Percentiles rank a stretch among this genome's conserved stretches.
Conservation (phyloP, 1,140 invertebrate genomes). For the Drosophila kepulauana region DNA sequence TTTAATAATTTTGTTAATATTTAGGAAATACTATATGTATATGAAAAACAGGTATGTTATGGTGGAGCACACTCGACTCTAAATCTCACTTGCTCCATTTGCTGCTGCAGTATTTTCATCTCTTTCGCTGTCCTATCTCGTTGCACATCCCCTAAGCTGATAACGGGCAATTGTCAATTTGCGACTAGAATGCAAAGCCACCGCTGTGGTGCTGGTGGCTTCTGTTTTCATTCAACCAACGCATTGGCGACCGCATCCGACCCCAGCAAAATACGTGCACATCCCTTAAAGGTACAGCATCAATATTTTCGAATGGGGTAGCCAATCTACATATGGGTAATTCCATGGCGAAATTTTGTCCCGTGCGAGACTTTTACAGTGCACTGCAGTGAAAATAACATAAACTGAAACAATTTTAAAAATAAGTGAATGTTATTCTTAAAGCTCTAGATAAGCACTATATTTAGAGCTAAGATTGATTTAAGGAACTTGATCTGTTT, state of each 20-base stretch:
- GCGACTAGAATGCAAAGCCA: slow-evolving; percentile 54
- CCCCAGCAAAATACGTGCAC: slow-evolving; percentile 22
- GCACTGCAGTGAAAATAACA: no score
- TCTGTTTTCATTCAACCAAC: slow-evolving; percentile 54
- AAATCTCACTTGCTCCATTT: slow-evolving; percentile 4
- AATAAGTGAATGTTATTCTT: no score
- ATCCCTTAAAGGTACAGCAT: slow-evolving; percentile 10
- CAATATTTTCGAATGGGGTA: background rate
- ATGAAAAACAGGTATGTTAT: no score
- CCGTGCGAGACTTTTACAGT: no score
- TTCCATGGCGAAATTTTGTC: no score
- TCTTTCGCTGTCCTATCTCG: background rate
- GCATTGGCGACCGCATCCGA: slow-evolving; percentile 15
- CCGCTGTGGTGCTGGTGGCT: slow-evolving; percentile 64
- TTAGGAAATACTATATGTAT: no score
- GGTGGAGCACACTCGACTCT: background rate
- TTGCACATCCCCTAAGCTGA: background rate
- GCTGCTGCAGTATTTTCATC: slow-evolving; percentile 27
- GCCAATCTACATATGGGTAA: background rate
- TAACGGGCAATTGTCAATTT: slow-evolving; percentile 24
- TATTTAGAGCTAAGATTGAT: no score
- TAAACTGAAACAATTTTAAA: no score
- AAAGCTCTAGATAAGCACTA: no score
- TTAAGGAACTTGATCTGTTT: no score
- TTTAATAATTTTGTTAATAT: no score